These are phyloP conservation scores for Macropis europaea DNA, from an alignment of 2,888 invertebrate species.

Conservation along the genomic window DNA sequence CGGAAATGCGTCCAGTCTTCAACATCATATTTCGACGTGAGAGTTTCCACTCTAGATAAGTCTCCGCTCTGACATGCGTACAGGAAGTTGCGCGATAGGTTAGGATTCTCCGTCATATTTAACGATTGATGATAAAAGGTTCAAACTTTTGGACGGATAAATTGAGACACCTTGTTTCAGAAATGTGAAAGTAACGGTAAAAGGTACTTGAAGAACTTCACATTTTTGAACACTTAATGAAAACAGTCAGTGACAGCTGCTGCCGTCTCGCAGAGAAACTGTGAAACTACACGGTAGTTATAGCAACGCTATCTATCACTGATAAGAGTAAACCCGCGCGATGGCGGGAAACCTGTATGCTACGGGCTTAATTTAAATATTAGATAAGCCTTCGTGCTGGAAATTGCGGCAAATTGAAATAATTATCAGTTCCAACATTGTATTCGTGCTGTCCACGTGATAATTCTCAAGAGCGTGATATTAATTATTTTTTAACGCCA, in stretches of 20 bases:
- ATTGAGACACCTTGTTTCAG: background rate
- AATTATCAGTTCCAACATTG: no score
- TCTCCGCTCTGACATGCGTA: conserved; percentile 65
- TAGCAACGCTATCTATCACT: background rate
- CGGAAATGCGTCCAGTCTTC: conserved; percentile 70
- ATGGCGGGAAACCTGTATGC: background rate
- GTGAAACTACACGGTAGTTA: background rate
- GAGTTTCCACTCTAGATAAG: conserved; percentile 44
- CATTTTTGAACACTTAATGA: background rate
- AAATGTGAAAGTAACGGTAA: background rate
- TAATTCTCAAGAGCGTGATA: no score
- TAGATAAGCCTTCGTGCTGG: background rate
- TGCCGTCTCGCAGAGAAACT: conserved; percentile 4
- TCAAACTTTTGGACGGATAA: background rate
- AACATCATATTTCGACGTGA: conserved; percentile 45
- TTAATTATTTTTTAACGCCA: no score
- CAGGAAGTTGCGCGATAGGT: conserved; percentile 59
- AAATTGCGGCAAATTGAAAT: no score
- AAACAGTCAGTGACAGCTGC: conserved; percentile 3
- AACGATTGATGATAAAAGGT: background rate
- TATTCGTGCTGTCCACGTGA: no score
- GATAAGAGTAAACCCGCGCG: background rate
- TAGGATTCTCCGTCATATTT: conserved; percentile 7
- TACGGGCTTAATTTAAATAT: background rate
- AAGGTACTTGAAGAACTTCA: background rate